A percentile compares a stretch with the other conserved stretches of the same genome.
Evolutionary conservation across 2,113 vertebrate genomes (phyloP).

Genomic region (Notarius quadriscutis): DNA sequence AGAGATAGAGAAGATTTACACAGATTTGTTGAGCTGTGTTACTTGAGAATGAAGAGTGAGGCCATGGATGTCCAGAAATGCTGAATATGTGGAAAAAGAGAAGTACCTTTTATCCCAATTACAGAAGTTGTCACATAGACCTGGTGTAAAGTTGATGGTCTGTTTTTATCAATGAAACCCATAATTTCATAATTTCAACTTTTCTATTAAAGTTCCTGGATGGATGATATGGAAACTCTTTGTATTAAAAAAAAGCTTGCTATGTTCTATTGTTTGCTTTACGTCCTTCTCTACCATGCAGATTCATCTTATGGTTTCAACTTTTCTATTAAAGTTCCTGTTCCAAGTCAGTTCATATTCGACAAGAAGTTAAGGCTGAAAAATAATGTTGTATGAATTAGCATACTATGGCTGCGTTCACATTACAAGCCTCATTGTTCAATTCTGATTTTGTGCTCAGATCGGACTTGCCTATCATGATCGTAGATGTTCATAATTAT

Average conservation of each 20-base stretch:
- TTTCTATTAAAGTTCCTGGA: neutral
- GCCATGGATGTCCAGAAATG: neutral
- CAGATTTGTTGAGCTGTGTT: neutral
- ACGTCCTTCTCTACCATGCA: neutral
- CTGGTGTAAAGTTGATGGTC: neutral
- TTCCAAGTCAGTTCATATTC: neutral
- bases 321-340: too few relatives aligned
- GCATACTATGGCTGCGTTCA: too few relatives aligned
- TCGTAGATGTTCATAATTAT: too few relatives aligned
- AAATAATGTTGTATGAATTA: neutral
- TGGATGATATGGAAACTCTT: neutral
- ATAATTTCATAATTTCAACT: neutral
- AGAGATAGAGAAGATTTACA: constrained; percentile 7
- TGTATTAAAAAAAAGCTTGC: neutral
- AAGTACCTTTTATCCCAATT: neutral
- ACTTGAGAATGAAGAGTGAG: neutral
- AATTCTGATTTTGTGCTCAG: too few relatives aligned
- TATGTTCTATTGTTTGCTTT: neutral
- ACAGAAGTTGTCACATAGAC: neutral
- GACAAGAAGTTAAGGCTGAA: neutral
- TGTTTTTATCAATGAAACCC: too few relatives aligned
- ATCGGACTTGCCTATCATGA: too few relatives aligned
- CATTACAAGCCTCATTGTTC: too few relatives aligned
- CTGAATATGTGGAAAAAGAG: neutral
- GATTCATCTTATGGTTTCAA: neutral